Evolutionary conservation across 1,140 invertebrate genomes (phyloP), one percentile per base, ranked within the genome.

Genomic region (Harlomillsia oculata): DNA sequence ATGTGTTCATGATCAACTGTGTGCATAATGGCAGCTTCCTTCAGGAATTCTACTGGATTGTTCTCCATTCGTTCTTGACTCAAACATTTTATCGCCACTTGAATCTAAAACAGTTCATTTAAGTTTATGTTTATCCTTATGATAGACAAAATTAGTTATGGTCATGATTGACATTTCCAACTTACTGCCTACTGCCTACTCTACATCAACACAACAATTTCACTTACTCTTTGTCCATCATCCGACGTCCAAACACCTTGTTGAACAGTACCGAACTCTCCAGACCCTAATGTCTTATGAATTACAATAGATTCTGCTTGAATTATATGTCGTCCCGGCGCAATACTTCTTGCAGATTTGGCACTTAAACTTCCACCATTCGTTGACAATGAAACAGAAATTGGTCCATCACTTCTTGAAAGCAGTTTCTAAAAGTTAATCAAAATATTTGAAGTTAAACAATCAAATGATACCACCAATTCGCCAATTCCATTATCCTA

Each of bases 1-100:
- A 98, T 94, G 71, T 95, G 89, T 64, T 93, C 88, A 70, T 98
- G 92, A 68, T 96, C 89, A 65, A 98, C 95, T 43, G 85, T 84
- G 70, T 97, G 92, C 93, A 98, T 97, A 37, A 97, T 94, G 4
- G 89, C 89, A 1, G 94, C 96, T 74, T 99, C 96, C 72, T 97
- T 97, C 16, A 99, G 73, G 74, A 98, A 98, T 70, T 96, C 92
- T 66, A 91, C 85, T 0, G 91, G 89, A 71, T 96, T 96, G 59
- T 87, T 90, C 65, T 93, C 87, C 86, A 97, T 89, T 43, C 89
- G 77, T 66, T 97, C 92, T 53, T 89, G 81, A 37, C 86, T 89
- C 14, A 99, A 72, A 72, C 91, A 94, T 74, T 99, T 99, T 49
- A 99, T 92, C 1, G 96, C 96, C 36, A 99, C 95, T 81, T 96